Base-by-base conservation (phyloP, 2,888 invertebrate species). In the Caenorhabditis drosophilae region DNA sequence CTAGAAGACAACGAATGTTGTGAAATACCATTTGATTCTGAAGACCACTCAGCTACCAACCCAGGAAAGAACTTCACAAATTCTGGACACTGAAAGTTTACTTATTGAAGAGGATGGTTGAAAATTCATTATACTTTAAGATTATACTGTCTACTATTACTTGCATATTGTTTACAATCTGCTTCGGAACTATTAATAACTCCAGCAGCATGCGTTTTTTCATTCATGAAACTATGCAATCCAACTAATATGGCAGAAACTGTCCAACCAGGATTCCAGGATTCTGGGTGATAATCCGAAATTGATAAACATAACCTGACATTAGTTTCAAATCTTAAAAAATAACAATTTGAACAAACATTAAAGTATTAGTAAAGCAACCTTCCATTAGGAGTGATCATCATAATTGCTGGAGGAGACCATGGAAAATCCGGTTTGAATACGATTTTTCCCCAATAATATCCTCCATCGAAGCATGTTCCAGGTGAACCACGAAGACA, bases 231-330 rank as follows among this genome's bases (percentile, higher is more conserved):
- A 55, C 63, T 70, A 56, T 79, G 73, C 41, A 80, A 63, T 12
- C 72, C 76, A 11, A 61, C 74, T 41, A 98, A 88, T 82, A 98
- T 98, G 0, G 97, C 96, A 0, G 94, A 92, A 44, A 97, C 96
- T 25, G 87, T 86, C 97, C 97, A 98, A 1, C 96, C 93, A 11
- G 98, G 98, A 86, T 98, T 98, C 98, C 98, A 99, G 2, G 95
- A 93, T 84, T 98, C 97, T 0, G 94, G 94, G 85, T 95, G 95
- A 84, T 91, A 95, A 85, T 95, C 94, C 55, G 91, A 90, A 75
- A 90, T 98, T 75, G 95, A 96, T 74, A 99, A 89, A 86, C 98
- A 99, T 67, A 98, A 75, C 56, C 86, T 85, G 67, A 67, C 70
- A 57, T 83, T 83, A 9, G 75, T 71, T 36, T 75, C 55, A 53